Percentiles rank a stretch among this genome's conserved stretches.
Conservation (phyloP, 2,888 invertebrate species). For the Himalopsyche kuldschensis region DNA sequence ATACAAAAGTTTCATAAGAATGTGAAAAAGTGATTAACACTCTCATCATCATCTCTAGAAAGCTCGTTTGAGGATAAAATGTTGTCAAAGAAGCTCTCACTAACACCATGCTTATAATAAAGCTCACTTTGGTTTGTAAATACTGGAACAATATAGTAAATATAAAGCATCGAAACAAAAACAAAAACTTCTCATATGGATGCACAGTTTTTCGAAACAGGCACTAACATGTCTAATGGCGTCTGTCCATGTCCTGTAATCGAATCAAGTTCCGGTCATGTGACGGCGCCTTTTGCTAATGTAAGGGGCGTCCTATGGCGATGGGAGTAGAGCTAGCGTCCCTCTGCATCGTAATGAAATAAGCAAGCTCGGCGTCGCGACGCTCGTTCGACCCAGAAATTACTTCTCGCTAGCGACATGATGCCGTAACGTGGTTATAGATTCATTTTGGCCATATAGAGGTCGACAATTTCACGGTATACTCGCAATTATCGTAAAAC, state of each 20-base stretch:
- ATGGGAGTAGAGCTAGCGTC: neutral
- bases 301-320: neutral
- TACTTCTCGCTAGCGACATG: neutral
- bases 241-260: neutral
- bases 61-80: too few relatives aligned
- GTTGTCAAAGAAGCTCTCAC: too few relatives aligned
- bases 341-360: neutral
- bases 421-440: neutral
- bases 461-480: neutral
- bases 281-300: neutral
- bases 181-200: too few relatives aligned
- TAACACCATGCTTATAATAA: too few relatives aligned
- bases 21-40: too few relatives aligned
- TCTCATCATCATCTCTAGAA: too few relatives aligned
- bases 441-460: neutral
- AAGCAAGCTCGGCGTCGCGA: neutral
- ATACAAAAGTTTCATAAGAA: too few relatives aligned
- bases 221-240: neutral
- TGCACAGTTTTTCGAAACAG: neutral
- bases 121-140: too few relatives aligned
- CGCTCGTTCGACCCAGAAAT: neutral
- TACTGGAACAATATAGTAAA: too few relatives aligned
- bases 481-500: too few relatives aligned
- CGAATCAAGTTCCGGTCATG: neutral
- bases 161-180: too few relatives aligned